Evolutionary conservation across 2,797 vertebrate species (phyloP).

Genomic region (Notoglanidium macrostoma): DNA sequence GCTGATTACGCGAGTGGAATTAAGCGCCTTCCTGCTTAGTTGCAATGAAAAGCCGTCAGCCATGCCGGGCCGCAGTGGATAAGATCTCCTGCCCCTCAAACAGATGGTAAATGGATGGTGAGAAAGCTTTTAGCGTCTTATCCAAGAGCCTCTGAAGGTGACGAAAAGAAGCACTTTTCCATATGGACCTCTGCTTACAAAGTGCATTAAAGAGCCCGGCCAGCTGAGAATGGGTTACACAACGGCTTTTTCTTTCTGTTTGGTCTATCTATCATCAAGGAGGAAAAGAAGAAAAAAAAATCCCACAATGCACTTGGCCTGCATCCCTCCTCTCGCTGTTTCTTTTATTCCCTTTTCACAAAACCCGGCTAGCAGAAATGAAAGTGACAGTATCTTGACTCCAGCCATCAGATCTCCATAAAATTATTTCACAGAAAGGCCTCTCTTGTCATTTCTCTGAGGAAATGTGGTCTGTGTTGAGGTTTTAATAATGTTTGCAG

Average conservation of each 20-base stretch:
- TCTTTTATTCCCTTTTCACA: slow-evolving; percentile 13
- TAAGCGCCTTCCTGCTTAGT: slow-evolving; percentile 2
- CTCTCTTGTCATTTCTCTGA: slow-evolving; percentile 16
- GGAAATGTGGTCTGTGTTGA: slow-evolving; percentile 11
- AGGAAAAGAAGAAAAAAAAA: neutral
- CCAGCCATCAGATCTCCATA: slow-evolving; percentile 41
- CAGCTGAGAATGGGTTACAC: neutral
- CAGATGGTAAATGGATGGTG: slow-evolving; percentile 2
- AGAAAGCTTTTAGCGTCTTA: slow-evolving; percentile 31
- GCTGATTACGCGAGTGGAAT: neutral
- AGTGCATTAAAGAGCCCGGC: slow-evolving; percentile 13
- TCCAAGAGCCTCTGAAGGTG: slow-evolving; percentile 13
- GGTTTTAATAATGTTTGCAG: slow-evolving; percentile 40
- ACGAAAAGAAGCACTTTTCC: slow-evolving; percentile 26
- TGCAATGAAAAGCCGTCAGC: neutral
- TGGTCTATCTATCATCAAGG: slow-evolving; percentile 12
- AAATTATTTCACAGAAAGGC: slow-evolving; percentile 32
- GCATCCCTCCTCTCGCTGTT: neutral
- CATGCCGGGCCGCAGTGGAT: neutral
- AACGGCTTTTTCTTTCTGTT: slow-evolving; percentile 7
- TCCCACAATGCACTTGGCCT: slow-evolving; percentile 4
- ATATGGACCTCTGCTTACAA: slow-evolving; percentile 22
- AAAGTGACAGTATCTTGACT: slow-evolving; percentile 43
- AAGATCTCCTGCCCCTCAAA: slow-evolving; percentile 14
- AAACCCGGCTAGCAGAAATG: slow-evolving; percentile 40